Evolutionary conservation across 2,888 invertebrate species (phyloP), one percentile per base, ranked within the genome.

Genomic region (Xanthorhoe designata): DNA sequence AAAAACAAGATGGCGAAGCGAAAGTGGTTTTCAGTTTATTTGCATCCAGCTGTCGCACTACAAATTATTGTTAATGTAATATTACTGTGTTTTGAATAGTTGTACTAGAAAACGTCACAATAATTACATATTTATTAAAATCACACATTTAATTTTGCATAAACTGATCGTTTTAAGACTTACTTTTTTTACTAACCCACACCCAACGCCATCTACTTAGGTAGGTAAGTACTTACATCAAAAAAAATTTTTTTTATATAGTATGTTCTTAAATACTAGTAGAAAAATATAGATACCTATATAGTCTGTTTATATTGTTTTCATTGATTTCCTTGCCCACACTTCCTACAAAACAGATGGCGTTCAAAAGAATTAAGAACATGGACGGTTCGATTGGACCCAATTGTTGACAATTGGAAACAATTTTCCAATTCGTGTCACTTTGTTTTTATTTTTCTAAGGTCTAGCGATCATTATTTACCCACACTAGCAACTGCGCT

Each of bases 401-500:
- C 47, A 83, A 83, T 83, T 83, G 83, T 70, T 49, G 55, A 68
- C 82, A 83, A 83, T 83, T 82, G 77, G 69, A 54, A 66, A 75
- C 78, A 74, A 80, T 81, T 82, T 82, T 79, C 78, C 80, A 83
- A 82, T 82, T 82, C 65, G 75, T 66, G 64, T 71, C 60, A 70
- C 71, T 66, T 71, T 19, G 38, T 42, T 52, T 78, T 80, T 79
- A 75, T 62, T 68, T 70, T 70, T 64, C 32, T 32, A 38, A 64
- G 49, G 29, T 35, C 47, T 59, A 52, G 47, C 35, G 47, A 17
- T 47, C 32, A 32, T 42, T 45, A 29, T 24, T n/a, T 51, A 56
- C 32, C 15, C 38, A 13, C 38, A 42, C 38, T 3, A 10, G 9
- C 35, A 35, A 9, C 35, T 35, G 35, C 9, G 9, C 10, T 9